Evolutionary conservation across 2,113 vertebrate genomes (phyloP).

Genomic region (Callionymus lyra): DNA sequence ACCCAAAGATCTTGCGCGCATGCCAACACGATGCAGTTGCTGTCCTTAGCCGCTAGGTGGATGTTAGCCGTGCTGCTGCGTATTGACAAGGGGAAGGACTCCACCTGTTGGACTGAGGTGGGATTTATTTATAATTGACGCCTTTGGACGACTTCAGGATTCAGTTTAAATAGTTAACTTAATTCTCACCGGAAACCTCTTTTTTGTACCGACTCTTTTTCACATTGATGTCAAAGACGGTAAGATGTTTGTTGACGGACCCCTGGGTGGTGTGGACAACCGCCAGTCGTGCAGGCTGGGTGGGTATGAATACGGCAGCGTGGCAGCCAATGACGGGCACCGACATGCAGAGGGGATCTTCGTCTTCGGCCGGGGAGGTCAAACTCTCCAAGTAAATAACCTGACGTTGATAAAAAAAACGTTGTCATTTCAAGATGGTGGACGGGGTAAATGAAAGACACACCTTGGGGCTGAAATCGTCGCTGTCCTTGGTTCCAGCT

Average conservation of each 20-base stretch:
- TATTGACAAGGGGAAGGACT: slow-evolving; percentile 45
- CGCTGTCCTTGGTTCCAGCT: slow-evolving; percentile 29
- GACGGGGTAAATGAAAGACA: slow-evolving; percentile 15
- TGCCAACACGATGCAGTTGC: slow-evolving; percentile 54
- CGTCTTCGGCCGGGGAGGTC: slow-evolving; percentile 41
- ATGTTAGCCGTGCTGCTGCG: slow-evolving; percentile 23
- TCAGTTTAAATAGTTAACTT: too few species aligned
- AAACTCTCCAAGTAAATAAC: slow-evolving; percentile 54
- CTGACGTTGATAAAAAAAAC: slow-evolving; percentile 21
- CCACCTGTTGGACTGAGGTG: slow-evolving; percentile 60
- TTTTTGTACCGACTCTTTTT: slow-evolving; percentile 56
- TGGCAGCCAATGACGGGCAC: slow-evolving; percentile 38
- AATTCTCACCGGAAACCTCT: slow-evolving; percentile 50
- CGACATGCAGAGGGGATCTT: slow-evolving; percentile 36
- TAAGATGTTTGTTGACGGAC: slow-evolving; percentile 29
- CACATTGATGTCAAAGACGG: slow-evolving; percentile 50
- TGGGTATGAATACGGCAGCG: slow-evolving; percentile 60
- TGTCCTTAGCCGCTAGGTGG: slow-evolving; percentile 56
- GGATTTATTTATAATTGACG: neutral
- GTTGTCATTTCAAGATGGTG: neutral
- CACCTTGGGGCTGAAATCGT: slow-evolving; percentile 54
- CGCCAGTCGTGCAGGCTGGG: slow-evolving; percentile 56
- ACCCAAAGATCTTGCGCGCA: slow-evolving; percentile 44
- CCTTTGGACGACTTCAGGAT: too few species aligned
- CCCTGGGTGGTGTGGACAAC: slow-evolving; percentile 18